phyloP scores from a whole-genome alignment of 2,797 vertebrate species.

The Tapirus indicus region DNA sequence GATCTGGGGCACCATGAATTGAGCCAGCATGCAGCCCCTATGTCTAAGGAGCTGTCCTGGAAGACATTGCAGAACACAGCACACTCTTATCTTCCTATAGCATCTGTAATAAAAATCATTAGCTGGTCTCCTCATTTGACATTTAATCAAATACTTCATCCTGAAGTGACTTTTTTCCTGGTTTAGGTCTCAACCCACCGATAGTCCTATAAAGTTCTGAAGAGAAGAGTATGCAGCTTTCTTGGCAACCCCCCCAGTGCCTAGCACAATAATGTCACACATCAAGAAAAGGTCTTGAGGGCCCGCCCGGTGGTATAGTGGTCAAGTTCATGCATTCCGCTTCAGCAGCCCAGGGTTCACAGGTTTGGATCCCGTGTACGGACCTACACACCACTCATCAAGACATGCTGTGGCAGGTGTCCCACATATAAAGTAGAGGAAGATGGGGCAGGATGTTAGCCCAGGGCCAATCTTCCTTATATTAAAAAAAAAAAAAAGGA shows the following conservation, averaged over 20 bases:
- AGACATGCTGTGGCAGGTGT: too few relatives aligned
- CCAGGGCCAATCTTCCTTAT: too few relatives aligned
- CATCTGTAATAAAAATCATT: neutral
- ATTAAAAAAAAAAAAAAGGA: too few relatives aligned
- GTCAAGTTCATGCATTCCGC: too few relatives aligned
- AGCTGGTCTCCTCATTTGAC: neutral
- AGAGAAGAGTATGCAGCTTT: neutral
- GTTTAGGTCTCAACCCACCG: neutral
- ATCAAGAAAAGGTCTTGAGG: neutral
- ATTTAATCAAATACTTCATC: neutral
- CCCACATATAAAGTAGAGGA: too few relatives aligned
- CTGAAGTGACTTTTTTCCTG: neutral
- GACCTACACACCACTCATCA: too few relatives aligned
- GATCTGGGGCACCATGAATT: neutral
- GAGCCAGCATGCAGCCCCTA: fast-evolving
- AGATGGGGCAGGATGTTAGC: too few relatives aligned
- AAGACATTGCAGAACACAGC: neutral
- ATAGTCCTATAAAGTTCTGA: neutral
- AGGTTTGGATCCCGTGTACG: too few relatives aligned
- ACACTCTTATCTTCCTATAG: neutral
- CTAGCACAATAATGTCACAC: neutral
- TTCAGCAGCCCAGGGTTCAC: too few relatives aligned
- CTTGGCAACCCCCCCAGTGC: neutral
- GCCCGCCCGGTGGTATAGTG: too few relatives aligned
- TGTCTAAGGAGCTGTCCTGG: neutral